Percentiles rank a stretch among this genome's conserved stretches.
Evolutionary conservation across 2,888 invertebrate species (phyloP).

Genomic region (Drosophila rellima): DNA sequence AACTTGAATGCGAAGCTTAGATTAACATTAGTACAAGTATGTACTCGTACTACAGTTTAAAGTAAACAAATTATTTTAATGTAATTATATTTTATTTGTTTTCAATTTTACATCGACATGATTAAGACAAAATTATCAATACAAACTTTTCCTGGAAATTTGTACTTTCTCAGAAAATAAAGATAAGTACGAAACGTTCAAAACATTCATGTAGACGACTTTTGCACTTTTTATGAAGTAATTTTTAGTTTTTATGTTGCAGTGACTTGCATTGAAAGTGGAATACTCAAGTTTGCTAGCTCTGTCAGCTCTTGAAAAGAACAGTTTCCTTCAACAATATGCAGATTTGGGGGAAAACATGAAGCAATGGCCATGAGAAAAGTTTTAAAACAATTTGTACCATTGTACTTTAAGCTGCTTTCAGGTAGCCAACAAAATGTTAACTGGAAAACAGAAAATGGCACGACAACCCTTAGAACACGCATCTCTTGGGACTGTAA

Average conservation of each 20-base stretch:
- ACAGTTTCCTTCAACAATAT: conserved; percentile 6
- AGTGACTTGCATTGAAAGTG: conserved; percentile 35
- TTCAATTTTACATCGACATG: conserved; percentile 5
- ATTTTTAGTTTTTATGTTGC: conserved; percentile 25
- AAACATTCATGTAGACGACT: conserved; percentile 40
- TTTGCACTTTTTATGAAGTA: conserved; percentile 35
- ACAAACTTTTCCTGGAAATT: conserved; percentile 15
- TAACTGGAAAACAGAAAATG: conserved; percentile 23
- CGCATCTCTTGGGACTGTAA: conserved; percentile 16
- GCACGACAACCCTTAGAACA: conserved; percentile 22
- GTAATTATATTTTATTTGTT: conserved; percentile 7
- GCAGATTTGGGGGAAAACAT: background rate
- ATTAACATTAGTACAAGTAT: background rate
- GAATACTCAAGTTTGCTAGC: conserved; percentile 20
- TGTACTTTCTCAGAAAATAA: background rate
- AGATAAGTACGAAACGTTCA: conserved; percentile 7
- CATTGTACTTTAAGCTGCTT: conserved; percentile 28
- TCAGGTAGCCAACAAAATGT: conserved; percentile 25
- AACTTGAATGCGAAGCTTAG: background rate
- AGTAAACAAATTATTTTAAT: conserved; percentile 1
- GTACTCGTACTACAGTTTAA: background rate
- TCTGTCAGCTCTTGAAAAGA: background rate
- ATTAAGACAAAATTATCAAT: conserved; percentile 17
- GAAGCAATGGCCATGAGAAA: conserved; percentile 2
- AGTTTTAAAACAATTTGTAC: conserved; percentile 21